Evolutionary conservation across 2,797 vertebrate species (phyloP).

Genomic region (Argyrosomus regius): DNA sequence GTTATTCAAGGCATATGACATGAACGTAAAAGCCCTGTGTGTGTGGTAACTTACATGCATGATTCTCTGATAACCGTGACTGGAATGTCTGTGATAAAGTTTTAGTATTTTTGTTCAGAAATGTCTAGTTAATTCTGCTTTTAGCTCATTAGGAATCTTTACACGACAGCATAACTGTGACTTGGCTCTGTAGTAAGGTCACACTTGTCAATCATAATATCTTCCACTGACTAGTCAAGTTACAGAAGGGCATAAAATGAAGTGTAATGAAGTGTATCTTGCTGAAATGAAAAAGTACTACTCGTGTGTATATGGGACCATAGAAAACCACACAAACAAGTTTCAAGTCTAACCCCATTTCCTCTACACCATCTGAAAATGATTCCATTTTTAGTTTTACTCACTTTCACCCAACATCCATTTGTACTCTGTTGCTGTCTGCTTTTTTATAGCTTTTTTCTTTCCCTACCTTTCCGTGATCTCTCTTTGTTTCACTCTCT

Average conservation of each 20-base stretch:
- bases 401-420: constrained; percentile 16
- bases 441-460: constrained; percentile 28
- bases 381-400: constrained; percentile 32
- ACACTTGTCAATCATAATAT: constrained; percentile 28
- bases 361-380: constrained; percentile 17
- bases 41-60: background rate
- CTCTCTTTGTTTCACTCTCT: constrained; percentile 14
- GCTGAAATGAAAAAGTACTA: constrained; percentile 16
- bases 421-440: constrained; percentile 25
- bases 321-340: constrained; percentile 19
- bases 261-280: constrained; percentile 11
- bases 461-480: constrained; percentile 18
- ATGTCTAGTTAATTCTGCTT: background rate
- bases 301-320: background rate
- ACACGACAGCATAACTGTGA: constrained; percentile 2
- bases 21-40: background rate
- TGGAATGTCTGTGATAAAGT: background rate
- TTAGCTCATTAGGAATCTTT: constrained; percentile 8
- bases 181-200: constrained; percentile 15
- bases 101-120: background rate
- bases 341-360: constrained; percentile 42
- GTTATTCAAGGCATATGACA: background rate
- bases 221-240: constrained; percentile 16
- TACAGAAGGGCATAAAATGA: constrained; percentile 23
- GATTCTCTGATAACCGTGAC: background rate